phyloP scores from a whole-genome alignment of 2,888 invertebrate species.

The Silvanus unidentatus region DNA sequence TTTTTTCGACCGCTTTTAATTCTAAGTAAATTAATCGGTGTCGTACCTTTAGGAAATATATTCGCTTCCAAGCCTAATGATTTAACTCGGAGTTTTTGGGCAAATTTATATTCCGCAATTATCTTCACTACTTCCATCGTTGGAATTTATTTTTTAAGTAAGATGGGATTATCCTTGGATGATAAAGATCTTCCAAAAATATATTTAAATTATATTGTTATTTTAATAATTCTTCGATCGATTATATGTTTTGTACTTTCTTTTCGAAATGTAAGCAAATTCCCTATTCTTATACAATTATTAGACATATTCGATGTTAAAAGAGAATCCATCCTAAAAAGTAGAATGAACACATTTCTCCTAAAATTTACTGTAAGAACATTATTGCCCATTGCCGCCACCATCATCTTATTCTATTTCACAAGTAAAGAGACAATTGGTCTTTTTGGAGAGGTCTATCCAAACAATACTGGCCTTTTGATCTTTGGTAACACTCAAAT shows the following conservation, averaged over 20 bases:
- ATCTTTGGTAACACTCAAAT: not conserved
- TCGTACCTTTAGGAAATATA: constrained; percentile 26
- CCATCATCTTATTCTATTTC: constrained; percentile 7
- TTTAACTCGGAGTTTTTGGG: too few relatives aligned
- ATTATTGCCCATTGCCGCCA: too few relatives aligned
- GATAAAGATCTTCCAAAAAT: constrained; percentile 1
- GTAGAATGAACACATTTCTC: too few relatives aligned
- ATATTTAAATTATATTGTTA: constrained; percentile 12
- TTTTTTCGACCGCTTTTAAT: constrained; percentile 27
- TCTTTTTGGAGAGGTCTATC: not conserved
- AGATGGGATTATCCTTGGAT: constrained; percentile 13
- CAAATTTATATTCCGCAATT: constrained; percentile 17
- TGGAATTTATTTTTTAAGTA: constrained; percentile 16
- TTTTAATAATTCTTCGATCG: constrained; percentile 16
- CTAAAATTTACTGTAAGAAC: too few relatives aligned
- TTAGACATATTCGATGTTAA: constrained; percentile 22
- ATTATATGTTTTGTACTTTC: too few relatives aligned
- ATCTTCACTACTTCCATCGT: constrained; percentile 13
- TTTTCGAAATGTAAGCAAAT: too few relatives aligned
- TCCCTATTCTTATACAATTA: constrained; percentile 21
- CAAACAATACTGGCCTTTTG: not conserved
- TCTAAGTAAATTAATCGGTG: constrained; percentile 22
- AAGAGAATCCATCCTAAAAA: constrained; percentile 12
- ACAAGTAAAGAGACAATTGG: not conserved
- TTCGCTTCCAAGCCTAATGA: constrained; percentile 11